Conservation (phyloP, 2,888 invertebrate genomes). For the Entomobrya proxima region DNA sequence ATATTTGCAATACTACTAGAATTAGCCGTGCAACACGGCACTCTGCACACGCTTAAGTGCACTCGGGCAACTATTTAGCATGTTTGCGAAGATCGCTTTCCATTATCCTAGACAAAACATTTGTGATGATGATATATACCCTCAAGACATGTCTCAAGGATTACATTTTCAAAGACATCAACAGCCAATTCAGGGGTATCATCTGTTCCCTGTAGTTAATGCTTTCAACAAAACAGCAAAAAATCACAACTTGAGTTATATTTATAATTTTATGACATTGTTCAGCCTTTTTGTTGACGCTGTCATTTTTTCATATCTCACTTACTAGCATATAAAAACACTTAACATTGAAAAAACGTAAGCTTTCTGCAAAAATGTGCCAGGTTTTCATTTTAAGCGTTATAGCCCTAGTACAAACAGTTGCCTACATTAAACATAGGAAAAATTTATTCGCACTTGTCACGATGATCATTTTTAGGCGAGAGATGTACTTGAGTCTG, state of each 20-base stretch:
- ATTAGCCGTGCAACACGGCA: not conserved
- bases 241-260: no score
- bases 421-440: not conserved
- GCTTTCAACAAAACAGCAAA: conserved; percentile 33
- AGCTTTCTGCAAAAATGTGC: no score
- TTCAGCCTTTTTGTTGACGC: conserved; percentile 1
- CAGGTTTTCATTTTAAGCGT: no score
- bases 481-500: not conserved
- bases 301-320: conserved; percentile 12
- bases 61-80: not conserved
- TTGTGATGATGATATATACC: conserved; percentile 6
- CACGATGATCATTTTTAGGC: not conserved
- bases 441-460: not conserved
- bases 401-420: no score
- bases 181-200: conserved; percentile 34
- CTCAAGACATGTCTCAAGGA: conserved; percentile 48
- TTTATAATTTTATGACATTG: no score
- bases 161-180: conserved; percentile 58
- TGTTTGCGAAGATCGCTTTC: not conserved
- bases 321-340: not conserved
- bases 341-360: not conserved
- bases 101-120: not conserved
- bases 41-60: not conserved
- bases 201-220: not conserved
- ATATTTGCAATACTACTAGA: not conserved